Evolutionary conservation across 2,797 vertebrate genomes (phyloP), one percentile per base, ranked within the genome.

Genomic region (Potorous gilbertii): DNA sequence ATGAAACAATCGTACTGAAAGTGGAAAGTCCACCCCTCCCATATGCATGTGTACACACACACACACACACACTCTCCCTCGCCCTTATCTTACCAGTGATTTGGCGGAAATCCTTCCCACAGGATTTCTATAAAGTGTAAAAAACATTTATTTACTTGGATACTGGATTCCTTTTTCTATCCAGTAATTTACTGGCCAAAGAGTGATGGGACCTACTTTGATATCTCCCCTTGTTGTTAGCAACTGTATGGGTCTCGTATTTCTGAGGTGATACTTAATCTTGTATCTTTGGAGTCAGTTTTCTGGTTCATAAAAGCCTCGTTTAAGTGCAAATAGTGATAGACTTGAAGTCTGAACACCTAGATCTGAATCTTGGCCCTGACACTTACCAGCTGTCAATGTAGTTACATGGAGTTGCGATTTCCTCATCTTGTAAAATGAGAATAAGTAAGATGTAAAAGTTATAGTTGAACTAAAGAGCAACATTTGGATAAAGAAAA

Each of bases 161-260:
- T 87, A 40, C 74, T 50, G 3, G 9, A 87, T 5, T n/a, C 66
- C 9, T 24, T 91, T 91, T 93, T 62, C 56, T 81, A 59, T 31
- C 40, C 90, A n/a, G 55, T 12, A 27, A 0, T 9, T 52, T 54
- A 46, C 5, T 27, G 56, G 56, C 52, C 28, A 31, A 96, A 55
- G 40, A 29, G 29, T 55, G 18, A 0, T 0, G 55, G 56, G 1
- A 31, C 16, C 66, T 74, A 28, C 1, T 56, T 2, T 50, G 0
- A 0, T 29, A 10, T 9, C 0, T 16, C 55, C 54, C 11, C 0
- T 0, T 16, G 29, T 56, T 46, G 0, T 46, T 27, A 3, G 1
- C 24, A 2, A 5, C 2, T 11, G 31, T 46, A 34, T 81, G 1
- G 0, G 1, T 21, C 24, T 1, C 13, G 0, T 0, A 0, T 12